Base-by-base conservation (phyloP, 1,140 invertebrate genomes). In the Zelostemma sp. region DNA sequence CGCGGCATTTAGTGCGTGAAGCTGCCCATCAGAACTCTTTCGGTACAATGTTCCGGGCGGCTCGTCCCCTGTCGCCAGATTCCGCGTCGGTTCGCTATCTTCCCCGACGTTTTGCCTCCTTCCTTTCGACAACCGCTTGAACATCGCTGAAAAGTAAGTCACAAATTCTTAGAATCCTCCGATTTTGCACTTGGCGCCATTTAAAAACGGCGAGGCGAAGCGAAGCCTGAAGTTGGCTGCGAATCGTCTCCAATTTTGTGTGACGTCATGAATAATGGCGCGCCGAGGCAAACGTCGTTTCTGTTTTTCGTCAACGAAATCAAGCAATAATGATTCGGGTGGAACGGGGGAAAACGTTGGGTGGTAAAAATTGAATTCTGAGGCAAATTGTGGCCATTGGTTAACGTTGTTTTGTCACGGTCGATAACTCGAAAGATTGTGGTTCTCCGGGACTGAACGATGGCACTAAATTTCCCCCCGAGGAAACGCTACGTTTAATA, bases 81-180 rank as follows among this genome's bases (percentile, higher is more conserved):
- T 76, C 14, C 77, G 72, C 41, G 74, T 60, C 41, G 69, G 40
- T 33, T 45, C 43, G n/a, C 51, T 46, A 8, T 80, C 80, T 51
- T 84, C 82, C 25, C 82, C 83, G 40, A 78, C 78, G 66, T 82
- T 84, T 55, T 84, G 83, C 43, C 82, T 81, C 67, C 82, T 76
- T n/a, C 80, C 70, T 68, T 83, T 85, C 53, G 79, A 80, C 63
- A 85, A 60, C 65, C 82, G 77, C 60, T 85, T 85, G 49, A 85
- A 85, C 83, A 85, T 85, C 18, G 28, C 77, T 79, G 70, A 18
- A 78, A 76, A n/a, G n/a, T n/a, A n/a, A n/a, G n/a, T n/a, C 45
- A 72, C 47, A 33, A 49, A n/a, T n/a, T n/a, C n/a, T n/a, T n/a
- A n/a, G n/a, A n/a, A n/a, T n/a, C n/a, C n/a, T n/a, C n/a, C n/a